These are phyloP conservation scores for Drosophila siamana DNA, from an alignment of 2,888 invertebrate species.

Conservation along the genomic window DNA sequence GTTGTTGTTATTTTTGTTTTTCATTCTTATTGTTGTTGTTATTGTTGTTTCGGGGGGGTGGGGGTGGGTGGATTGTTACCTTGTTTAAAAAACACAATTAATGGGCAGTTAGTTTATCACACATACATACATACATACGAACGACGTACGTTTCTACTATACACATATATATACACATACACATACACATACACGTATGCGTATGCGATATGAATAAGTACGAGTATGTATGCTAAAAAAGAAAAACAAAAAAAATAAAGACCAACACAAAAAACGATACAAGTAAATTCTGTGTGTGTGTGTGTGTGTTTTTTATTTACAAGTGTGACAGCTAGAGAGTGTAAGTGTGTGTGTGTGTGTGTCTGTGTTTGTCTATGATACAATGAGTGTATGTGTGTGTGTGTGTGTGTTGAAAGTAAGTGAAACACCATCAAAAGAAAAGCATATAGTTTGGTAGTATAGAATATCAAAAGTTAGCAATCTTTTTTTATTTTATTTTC, in stretches of 20 bases:
- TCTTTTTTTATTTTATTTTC: slow-evolving; percentile 26
- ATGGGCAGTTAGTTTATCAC: slow-evolving; percentile 11
- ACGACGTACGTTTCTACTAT: slow-evolving; percentile 25
- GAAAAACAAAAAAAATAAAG: too few species aligned
- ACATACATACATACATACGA: slow-evolving; percentile 40
- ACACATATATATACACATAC: slow-evolving; percentile 1
- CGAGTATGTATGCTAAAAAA: slow-evolving; percentile 49
- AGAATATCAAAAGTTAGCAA: slow-evolving; percentile 42
- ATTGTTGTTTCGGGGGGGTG: not conserved
- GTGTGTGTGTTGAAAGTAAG: slow-evolving; percentile 29
- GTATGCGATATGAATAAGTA: slow-evolving; percentile 27
- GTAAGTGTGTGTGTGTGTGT: slow-evolving; percentile 5
- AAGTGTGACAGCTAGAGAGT: slow-evolving; percentile 49
- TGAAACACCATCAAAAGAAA: slow-evolving; percentile 59
- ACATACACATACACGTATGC: slow-evolving; percentile 20
- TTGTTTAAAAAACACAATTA: slow-evolving; percentile 6
- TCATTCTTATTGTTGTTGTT: not conserved
- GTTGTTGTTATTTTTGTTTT: not conserved
- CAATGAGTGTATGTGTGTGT: slow-evolving; percentile 24
- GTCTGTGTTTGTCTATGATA: slow-evolving; percentile 37
- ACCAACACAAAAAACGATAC: slow-evolving; percentile 9
- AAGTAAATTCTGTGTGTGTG: slow-evolving; percentile 20
- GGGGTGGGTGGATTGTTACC: not conserved
- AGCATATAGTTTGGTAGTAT: slow-evolving; percentile 33
- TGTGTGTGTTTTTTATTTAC: slow-evolving; percentile 40